Evolutionary conservation across 1,140 invertebrate genomes (phyloP).

Genomic region (Drosophila persimilis): DNA sequence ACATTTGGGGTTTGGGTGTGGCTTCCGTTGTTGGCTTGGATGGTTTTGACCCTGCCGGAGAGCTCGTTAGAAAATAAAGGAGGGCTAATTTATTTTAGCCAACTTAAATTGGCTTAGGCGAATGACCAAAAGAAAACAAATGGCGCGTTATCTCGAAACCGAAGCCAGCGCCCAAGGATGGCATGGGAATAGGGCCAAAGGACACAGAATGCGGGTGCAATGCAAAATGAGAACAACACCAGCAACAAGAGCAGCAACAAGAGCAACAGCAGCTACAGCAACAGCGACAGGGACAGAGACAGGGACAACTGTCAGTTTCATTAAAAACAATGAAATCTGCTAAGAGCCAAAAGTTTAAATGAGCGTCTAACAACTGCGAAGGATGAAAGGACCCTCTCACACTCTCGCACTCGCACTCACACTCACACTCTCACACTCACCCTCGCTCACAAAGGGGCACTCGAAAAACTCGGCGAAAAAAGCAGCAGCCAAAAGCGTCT

Average conservation of each 20-base stretch:
- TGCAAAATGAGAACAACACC: constrained; percentile 53
- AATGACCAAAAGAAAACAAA: constrained; percentile 77
- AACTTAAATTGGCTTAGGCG: constrained; percentile 79
- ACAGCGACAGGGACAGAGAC: constrained; percentile 4
- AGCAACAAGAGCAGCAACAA: constrained; percentile 24
- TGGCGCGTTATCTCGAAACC: constrained; percentile 71
- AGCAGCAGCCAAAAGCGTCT: constrained; percentile 50
- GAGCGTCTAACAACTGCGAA: constrained; percentile 67
- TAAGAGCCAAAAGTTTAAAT: constrained; percentile 80
- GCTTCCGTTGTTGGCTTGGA: constrained; percentile 10
- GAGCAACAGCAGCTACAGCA: not conserved
- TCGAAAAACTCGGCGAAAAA: constrained; percentile 44
- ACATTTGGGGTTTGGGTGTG: constrained; percentile 38
- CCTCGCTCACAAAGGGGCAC: constrained; percentile 35
- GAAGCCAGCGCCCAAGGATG: constrained; percentile 50
- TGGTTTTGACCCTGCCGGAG: constrained; percentile 13
- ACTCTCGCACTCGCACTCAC: constrained; percentile 11
- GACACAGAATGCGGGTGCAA: constrained; percentile 67
- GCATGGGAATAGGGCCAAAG: constrained; percentile 6
- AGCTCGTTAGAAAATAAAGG: constrained; percentile 63
- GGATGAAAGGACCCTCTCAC: constrained; percentile 42
- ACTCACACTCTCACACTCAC: constrained; percentile 6
- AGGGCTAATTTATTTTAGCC: constrained; percentile 79
- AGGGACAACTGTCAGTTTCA: constrained; percentile 69
- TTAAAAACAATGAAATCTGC: constrained; percentile 81